A percentile compares a stretch with the other conserved stretches of the same genome.
Conservation (phyloP, 2,888 invertebrate species). For the Diploptera punctata region DNA sequence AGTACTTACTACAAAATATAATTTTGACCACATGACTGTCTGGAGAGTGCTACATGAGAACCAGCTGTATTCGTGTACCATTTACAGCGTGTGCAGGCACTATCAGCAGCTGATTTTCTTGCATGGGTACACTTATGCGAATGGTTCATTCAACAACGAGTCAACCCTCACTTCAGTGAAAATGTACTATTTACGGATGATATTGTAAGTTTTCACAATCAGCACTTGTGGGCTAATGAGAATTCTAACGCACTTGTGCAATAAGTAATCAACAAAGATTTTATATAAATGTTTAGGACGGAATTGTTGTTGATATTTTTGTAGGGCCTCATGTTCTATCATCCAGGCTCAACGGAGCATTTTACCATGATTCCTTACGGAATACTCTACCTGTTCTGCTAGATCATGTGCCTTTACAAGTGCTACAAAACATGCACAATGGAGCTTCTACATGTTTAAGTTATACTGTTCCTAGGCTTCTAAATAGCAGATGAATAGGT, state of each 20-base stretch:
- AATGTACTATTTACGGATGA: constrained; percentile 17
- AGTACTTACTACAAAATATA: neutral
- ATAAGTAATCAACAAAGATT: neutral
- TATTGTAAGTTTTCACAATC: neutral
- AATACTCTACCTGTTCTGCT: constrained; percentile 6
- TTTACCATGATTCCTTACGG: neutral
- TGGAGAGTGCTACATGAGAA: neutral
- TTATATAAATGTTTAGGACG: neutral
- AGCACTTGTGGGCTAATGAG: constrained; percentile 8
- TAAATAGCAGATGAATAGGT: constrained; percentile 1
- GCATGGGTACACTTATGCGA: constrained; percentile 10
- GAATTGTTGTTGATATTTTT: neutral
- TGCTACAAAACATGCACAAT: neutral
- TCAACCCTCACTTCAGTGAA: constrained; percentile 11
- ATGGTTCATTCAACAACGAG: constrained; percentile 16
- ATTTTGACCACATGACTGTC: constrained; percentile 1
- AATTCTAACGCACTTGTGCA: neutral
- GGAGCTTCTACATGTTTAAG: neutral
- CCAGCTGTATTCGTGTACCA: neutral
- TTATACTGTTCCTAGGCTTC: neutral
- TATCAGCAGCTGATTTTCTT: constrained; percentile 14
- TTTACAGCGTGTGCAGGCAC: neutral
- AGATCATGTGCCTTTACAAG: constrained; percentile 9
- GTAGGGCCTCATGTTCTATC: neutral
- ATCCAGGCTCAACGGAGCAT: neutral